Base-by-base conservation (phyloP, 1,140 invertebrate genomes). In the Ips typographus region DNA sequence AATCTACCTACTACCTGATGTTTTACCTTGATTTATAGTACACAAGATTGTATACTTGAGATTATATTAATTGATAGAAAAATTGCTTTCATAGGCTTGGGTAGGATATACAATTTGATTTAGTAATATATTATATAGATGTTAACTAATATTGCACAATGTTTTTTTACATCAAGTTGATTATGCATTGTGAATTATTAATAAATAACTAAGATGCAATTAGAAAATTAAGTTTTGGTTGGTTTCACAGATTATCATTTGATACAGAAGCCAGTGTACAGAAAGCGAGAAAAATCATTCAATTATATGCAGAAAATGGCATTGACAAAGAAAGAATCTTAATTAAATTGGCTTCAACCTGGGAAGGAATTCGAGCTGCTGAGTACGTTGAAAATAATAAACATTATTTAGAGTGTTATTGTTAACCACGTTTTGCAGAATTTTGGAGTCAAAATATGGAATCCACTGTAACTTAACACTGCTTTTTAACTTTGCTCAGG, bases 351-450 rank as follows among this genome's bases (percentile, higher is more conserved):
- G 94, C 95, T 1, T 96, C 96, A 2, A 99, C 97, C 0, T 99
- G 98, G 98, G 98, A 99, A 87, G 97, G 98, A 40, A 98, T 99
- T 72, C 91, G 98, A 83, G 97, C 97, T 56, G 98, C 96, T 5
- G 94, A 90, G 93, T 95, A 84, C 82, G 79, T 68, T 68, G 1
- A 2, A 5, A 44, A 49, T 70, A 40, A 65, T 37, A 53, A 58
- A 8, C 36, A 44, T 55, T 36, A 40, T 43, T 72, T 59, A 65
- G 22, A 58, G 44, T 40, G 53, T 58, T 52, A 57, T 49, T n/a
- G 63, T 47, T 51, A 53, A 59, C n/a, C 39, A 47, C 71, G 22
- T 72, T 78, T 82, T 84, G 58, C 79, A 96, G 93, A 80, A 89
- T 90, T 74, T 81, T 99, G 68, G 98, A 99, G 81, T 87, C 91